Conservation (phyloP, 1,140 invertebrate genomes). For the Sminthurides bifidus region DNA sequence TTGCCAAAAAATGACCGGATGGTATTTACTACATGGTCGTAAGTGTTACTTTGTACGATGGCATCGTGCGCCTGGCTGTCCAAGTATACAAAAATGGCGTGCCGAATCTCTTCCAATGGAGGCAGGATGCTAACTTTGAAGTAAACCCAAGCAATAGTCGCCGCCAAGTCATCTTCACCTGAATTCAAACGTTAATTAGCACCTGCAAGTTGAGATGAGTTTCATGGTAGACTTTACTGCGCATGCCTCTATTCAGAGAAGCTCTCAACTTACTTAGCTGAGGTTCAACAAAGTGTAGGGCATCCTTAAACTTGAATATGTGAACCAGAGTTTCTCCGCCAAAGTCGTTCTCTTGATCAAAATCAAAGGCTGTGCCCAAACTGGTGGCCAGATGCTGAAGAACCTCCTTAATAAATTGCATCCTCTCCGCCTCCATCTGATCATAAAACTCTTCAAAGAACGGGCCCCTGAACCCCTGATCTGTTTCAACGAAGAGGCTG, state of each 20-base stretch:
- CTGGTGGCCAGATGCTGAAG: background rate
- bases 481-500: conserved; percentile 8
- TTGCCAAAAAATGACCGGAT: background rate
- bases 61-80: background rate
- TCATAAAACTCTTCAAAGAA: conserved; percentile 11
- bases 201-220: background rate
- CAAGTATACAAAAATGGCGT: background rate
- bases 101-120: background rate
- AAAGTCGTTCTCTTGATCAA: conserved; percentile 7
- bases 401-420: conserved; percentile 8
- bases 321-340: conserved; percentile 8
- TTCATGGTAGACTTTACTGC: background rate
- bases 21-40: background rate
- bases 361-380: background rate
- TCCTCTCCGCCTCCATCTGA: conserved; percentile 16
- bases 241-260: background rate
- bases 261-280: conserved; percentile 8
- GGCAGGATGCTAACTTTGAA: background rate
- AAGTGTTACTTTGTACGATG: background rate
- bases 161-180: conserved; percentile 14
- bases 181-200: background rate
- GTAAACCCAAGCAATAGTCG: conserved; percentile 18
- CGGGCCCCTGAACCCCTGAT: conserved; percentile 10
- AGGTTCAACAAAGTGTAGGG: conserved; percentile 4
- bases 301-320: conserved; percentile 10